A percentile compares a stretch with the other conserved stretches of the same genome.
These are phyloP conservation scores for Lingula anatina DNA, from an alignment of 2,888 invertebrate genomes.

Conservation along the genomic window DNA sequence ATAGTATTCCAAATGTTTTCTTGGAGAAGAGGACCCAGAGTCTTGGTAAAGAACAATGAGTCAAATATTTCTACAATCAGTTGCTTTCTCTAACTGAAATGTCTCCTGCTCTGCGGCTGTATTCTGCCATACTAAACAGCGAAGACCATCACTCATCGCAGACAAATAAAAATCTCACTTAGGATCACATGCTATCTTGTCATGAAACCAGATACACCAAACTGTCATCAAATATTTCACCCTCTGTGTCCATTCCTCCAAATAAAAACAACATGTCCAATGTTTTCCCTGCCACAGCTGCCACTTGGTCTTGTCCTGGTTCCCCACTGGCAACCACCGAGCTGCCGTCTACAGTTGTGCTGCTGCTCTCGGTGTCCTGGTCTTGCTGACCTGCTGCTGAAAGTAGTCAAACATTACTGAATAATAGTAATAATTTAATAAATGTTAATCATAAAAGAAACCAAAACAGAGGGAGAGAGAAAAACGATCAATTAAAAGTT, in stretches of 20 bases:
- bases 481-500: no score
- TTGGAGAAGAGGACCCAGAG: no score
- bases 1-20: no score
- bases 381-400: background rate
- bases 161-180: no score
- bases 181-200: no score
- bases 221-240: conserved; percentile 50
- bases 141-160: no score
- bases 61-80: no score
- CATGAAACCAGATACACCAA: conserved; percentile 22
- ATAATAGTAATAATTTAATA: background rate
- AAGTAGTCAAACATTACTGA: no score
- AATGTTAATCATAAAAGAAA: background rate
- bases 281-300: conserved; percentile 10
- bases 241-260: conserved; percentile 51
- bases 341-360: background rate
- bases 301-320: background rate
- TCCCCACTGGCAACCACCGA: background rate
- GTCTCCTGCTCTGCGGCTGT: no score
- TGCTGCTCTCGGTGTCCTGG: background rate
- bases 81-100: no score
- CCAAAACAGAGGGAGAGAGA: background rate
- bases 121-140: no score
- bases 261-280: conserved; percentile 31
- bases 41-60: no score